Evolutionary conservation across 2,888 invertebrate genomes (phyloP), one percentile per base, ranked within the genome.

Genomic region (Caenorhabditis sp.): DNA sequence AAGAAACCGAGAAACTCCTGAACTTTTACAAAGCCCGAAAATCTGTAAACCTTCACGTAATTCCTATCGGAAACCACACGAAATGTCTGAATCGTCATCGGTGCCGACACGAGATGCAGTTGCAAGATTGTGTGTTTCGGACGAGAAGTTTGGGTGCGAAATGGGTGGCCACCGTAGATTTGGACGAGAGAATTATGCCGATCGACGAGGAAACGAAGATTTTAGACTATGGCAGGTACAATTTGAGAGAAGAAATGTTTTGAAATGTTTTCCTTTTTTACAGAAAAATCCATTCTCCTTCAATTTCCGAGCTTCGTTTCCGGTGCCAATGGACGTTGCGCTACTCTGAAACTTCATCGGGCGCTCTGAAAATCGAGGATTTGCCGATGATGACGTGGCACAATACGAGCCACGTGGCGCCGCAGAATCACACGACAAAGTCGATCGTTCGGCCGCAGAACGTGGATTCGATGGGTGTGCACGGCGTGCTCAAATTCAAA

Each of bases 31-130:
- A n/a, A n/a, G n/a, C n/a, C n/a, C 37, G 20, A 24, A 58, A 61
- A 2, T 35, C 45, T 0, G n/a, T 26, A 17, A 52, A 41, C 5
- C 1, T 78, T 0, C 55, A 73, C 56, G 35, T 78, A 0, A 65
- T 78, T 8, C 6, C 15, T n/a, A 63, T 80, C 9, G 59, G 59
- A 11, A 78, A 79, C n/a, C 24, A 30, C 9, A 76, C 81, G 9
- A 72, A 68, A 48, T 81, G 81, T 26, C 11, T 76, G 45, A 71
- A 66, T 39, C 56, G 79, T 9, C 81, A 81, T 55, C 65, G 81
- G 46, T 81, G 81, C 62, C 68, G 81, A 11, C 81, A 81, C 58
- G 81, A 81, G 58, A 70, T 79, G 66, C 81, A 81, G 37, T 63
- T 81, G 7, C 81, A 81, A 78, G 81, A 81, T 35, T 81, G 81